Evolutionary conservation across 2,113 vertebrate species (phyloP), one percentile per base, ranked within the genome.

Genomic region (human (Homo sapiens)): DNA sequence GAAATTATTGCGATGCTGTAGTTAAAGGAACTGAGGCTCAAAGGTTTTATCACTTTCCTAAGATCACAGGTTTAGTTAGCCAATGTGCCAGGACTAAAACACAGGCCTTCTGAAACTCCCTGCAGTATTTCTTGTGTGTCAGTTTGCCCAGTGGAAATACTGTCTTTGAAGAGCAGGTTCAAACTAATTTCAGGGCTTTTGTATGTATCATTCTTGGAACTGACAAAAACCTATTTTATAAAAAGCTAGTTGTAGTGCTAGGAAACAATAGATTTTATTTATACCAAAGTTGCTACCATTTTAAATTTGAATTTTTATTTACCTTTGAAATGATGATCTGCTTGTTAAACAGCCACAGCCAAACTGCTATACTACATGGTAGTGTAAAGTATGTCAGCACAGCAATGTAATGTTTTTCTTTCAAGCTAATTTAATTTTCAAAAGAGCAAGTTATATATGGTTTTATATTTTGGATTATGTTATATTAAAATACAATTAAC

Each of bases 261-360:
- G 23, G n/a, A 82, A 92, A 90, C 27, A 68, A 6, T 61, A 82
- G 20, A 13, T 93, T 82, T 89, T 89, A 25, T 94, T 57, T 83
- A 88, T 84, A 55, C 79, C 38, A 80, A 52, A 94, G 61, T 76
- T 87, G 27, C 48, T 66, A n/a, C 32, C 40, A 45, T 38, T 94
- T 86, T 87, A 72, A 92, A 92, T 96, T 92, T 66, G n/a, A 40
- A 50, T 92, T 92, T 68, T 95, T 79, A 40, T 80, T 70, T 92
- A 86, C n/a, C 10, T 91, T 90, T 89, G 13, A 70, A 17, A 55
- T 93, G 75, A 72, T 72, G 13, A 7, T 84, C 87, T 90, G 23
- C 30, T 38, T 92, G 32, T 86, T 92, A 82, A 93, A 40, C 22
- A 81, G 84, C 73, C 45, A 84, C 22, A 35, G 11, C 20, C 66